phyloP scores from a whole-genome alignment of 2,888 invertebrate genomes.

The Holacanthella duospinosa region DNA sequence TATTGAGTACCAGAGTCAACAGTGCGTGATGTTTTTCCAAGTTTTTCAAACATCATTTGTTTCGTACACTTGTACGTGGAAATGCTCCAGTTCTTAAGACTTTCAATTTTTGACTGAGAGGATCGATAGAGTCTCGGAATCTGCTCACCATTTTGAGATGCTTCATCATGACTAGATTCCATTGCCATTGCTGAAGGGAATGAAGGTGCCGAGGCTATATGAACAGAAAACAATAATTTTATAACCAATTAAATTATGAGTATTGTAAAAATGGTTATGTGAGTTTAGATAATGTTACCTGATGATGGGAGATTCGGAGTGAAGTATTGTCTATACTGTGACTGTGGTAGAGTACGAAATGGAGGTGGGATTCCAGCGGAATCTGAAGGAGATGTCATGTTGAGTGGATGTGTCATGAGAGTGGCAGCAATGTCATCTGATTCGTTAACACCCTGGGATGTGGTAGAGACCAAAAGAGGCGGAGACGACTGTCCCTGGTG shows the following conservation, averaged over 20 bases:
- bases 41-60: slow-evolving; percentile 88
- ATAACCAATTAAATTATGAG: background rate
- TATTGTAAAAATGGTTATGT: too few species aligned
- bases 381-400: slow-evolving; percentile 19
- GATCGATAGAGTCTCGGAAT: slow-evolving; percentile 47
- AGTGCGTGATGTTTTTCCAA: slow-evolving; percentile 85
- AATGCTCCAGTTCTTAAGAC: slow-evolving; percentile 91
- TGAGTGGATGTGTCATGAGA: slow-evolving; percentile 29
- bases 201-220: slow-evolving; percentile 32
- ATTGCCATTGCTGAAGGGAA: slow-evolving; percentile 26
- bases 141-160: slow-evolving; percentile 50
- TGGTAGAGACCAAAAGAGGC: background rate
- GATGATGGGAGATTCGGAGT: slow-evolving; percentile 33
- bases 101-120: slow-evolving; percentile 76
- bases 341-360: slow-evolving; percentile 14
- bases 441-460: slow-evolving; percentile 13
- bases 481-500: slow-evolving; percentile 13
- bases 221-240: slow-evolving; percentile 7
- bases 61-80: slow-evolving; percentile 97
- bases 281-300: slow-evolving; percentile 17
- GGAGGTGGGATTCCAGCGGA: slow-evolving; percentile 26
- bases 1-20: slow-evolving; percentile 66
- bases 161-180: slow-evolving; percentile 2
- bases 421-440: slow-evolving; percentile 28
- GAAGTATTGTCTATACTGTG: slow-evolving; percentile 31